Evolutionary conservation across 1,140 invertebrate species (phyloP).

Genomic region (Cylas formicarius): DNA sequence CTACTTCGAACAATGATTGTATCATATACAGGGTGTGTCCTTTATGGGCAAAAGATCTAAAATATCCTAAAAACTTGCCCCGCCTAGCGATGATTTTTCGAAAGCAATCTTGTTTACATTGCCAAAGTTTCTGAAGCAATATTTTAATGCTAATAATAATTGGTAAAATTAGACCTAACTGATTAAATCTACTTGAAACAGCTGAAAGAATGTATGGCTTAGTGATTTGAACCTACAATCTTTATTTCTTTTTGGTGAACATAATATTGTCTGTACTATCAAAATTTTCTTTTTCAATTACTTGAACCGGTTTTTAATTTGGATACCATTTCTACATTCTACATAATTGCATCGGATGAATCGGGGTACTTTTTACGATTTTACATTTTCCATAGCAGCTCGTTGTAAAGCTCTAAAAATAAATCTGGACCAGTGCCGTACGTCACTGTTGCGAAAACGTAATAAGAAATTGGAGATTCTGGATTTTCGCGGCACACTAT

Average conservation of each 20-base stretch:
- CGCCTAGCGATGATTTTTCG: too few relatives aligned
- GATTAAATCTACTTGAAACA: constrained; percentile 31
- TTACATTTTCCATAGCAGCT: too few relatives aligned
- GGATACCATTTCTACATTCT: too few relatives aligned
- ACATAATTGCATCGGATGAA: too few relatives aligned
- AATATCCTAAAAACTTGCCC: too few relatives aligned
- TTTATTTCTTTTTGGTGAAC: background rate
- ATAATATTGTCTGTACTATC: constrained; percentile 22
- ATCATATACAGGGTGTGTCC: too few relatives aligned
- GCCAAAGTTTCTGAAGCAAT: constrained; percentile 38
- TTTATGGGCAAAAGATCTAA: too few relatives aligned
- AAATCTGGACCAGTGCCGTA: constrained; percentile 36
- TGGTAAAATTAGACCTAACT: constrained; percentile 34
- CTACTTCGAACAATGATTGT: too few relatives aligned
- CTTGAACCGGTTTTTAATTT: too few relatives aligned
- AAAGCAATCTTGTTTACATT: too few relatives aligned
- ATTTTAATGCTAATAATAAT: constrained; percentile 31
- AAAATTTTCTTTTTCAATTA: constrained; percentile 25
- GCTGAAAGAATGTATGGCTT: constrained; percentile 32
- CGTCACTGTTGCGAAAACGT: constrained; percentile 31
- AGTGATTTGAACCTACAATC: too few relatives aligned
- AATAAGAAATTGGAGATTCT: constrained; percentile 13
- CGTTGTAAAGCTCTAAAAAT: constrained; percentile 36
- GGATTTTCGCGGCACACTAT: constrained; percentile 26
- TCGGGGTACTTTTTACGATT: too few relatives aligned